phyloP scores from a whole-genome alignment of 2,888 invertebrate species.

The Toxonevra muliebris region DNA sequence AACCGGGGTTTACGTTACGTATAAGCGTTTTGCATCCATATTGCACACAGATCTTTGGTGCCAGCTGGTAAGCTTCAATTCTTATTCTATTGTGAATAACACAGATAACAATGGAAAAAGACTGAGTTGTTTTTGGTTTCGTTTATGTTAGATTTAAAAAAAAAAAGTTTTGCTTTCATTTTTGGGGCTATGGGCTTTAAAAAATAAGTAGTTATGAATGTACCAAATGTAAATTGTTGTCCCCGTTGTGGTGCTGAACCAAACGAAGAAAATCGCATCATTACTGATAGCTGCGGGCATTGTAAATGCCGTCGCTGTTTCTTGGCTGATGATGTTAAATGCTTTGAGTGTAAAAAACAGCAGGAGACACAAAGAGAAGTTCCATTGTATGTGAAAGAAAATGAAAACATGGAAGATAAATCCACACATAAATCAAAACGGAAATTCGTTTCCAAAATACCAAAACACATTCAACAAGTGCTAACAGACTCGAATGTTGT shows the following conservation, averaged over 20 bases:
- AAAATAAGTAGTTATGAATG: too few species aligned
- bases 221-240: constrained; percentile 8
- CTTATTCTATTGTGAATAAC: too few species aligned
- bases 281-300: constrained; percentile 80
- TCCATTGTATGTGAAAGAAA: neutral
- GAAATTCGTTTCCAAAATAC: constrained; percentile 15
- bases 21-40: too few species aligned
- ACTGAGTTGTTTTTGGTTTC: too few species aligned
- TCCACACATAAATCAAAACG: constrained; percentile 10
- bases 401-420: neutral
- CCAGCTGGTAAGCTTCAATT: too few species aligned
- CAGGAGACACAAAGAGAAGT: neutral
- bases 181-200: too few species aligned
- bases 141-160: too few species aligned
- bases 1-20: too few species aligned
- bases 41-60: too few species aligned
- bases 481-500: constrained; percentile 41
- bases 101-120: too few species aligned
- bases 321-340: constrained; percentile 73
- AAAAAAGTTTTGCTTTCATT: too few species aligned
- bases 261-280: constrained; percentile 70
- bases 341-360: constrained; percentile 60
- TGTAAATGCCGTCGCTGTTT: constrained; percentile 79
- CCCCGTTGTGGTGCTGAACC: constrained; percentile 52
- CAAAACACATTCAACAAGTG: constrained; percentile 41